Conservation (phyloP, 1,140 invertebrate genomes). For the Platorchestia sp. region DNA sequence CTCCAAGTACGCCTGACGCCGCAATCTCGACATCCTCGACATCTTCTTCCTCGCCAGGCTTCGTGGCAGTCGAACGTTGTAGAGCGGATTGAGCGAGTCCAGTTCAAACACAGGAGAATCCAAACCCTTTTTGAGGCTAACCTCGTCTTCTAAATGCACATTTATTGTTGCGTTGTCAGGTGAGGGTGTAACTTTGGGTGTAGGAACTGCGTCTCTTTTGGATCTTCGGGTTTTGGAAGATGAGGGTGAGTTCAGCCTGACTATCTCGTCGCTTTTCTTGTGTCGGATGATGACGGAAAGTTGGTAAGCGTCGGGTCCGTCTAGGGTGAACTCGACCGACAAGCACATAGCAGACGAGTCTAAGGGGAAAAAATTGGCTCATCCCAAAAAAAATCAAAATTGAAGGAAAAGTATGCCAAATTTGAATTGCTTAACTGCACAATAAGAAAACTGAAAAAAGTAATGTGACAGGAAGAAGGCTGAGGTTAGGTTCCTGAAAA, state of each 20-base stretch:
- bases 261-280: background rate
- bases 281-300: background rate
- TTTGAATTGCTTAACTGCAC: too few relatives aligned
- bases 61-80: background rate
- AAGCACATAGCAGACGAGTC: background rate
- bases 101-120: background rate
- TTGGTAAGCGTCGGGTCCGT: slow-evolving; percentile 21
- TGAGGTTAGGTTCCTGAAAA: too few relatives aligned
- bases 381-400: background rate
- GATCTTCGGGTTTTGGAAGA: background rate
- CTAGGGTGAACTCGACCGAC: background rate
- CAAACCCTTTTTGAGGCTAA: background rate
- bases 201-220: background rate
- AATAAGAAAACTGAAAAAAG: too few relatives aligned
- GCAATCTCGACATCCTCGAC: background rate
- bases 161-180: background rate
- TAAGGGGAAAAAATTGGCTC: background rate
- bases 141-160: background rate
- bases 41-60: background rate
- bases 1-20: background rate
- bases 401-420: too few relatives aligned
- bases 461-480: too few relatives aligned
- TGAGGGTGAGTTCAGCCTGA: background rate
- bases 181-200: too few relatives aligned
- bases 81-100: background rate